Percentiles rank a stretch among this genome's conserved stretches.
Conservation (phyloP, 2,113 vertebrate species). For the Dryoscopus gambensis region DNA sequence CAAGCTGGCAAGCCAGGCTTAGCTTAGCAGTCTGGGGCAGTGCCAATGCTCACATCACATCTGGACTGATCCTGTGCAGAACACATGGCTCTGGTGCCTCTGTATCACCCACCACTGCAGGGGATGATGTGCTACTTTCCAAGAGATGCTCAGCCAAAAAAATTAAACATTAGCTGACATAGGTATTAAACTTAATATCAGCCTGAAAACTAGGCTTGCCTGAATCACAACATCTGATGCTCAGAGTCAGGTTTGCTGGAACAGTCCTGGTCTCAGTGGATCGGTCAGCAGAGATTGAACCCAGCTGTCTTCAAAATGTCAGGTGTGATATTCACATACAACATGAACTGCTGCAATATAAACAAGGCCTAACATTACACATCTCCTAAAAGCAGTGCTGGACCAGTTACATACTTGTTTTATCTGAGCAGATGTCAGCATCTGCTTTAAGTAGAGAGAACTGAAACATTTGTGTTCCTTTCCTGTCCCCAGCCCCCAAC, state of each 20-base stretch:
- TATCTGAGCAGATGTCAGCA: constrained; percentile 64
- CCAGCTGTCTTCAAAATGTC: constrained; percentile 28
- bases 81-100: neutral
- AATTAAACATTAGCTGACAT: neutral
- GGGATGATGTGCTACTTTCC: neutral
- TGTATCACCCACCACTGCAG: neutral
- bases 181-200: constrained; percentile 6
- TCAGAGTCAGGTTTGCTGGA: constrained; percentile 28
- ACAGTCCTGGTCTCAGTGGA: neutral
- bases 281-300: constrained; percentile 28
- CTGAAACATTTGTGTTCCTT: constrained; percentile 5
- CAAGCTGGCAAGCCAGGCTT: neutral
- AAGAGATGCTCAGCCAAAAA: neutral
- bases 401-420: constrained; percentile 33
- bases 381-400: constrained; percentile 42
- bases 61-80: neutral
- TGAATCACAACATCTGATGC: constrained; percentile 19
- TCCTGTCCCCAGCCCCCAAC: neutral
- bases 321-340: constrained; percentile 32
- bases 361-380: constrained; percentile 43
- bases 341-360: constrained; percentile 16
- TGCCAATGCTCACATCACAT: constrained; percentile 4
- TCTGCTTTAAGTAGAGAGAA: constrained; percentile 48
- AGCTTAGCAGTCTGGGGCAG: neutral
- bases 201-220: neutral